Evolutionary conservation across 2,888 invertebrate species (phyloP).

Genomic region (Hypolimnas misippus): DNA sequence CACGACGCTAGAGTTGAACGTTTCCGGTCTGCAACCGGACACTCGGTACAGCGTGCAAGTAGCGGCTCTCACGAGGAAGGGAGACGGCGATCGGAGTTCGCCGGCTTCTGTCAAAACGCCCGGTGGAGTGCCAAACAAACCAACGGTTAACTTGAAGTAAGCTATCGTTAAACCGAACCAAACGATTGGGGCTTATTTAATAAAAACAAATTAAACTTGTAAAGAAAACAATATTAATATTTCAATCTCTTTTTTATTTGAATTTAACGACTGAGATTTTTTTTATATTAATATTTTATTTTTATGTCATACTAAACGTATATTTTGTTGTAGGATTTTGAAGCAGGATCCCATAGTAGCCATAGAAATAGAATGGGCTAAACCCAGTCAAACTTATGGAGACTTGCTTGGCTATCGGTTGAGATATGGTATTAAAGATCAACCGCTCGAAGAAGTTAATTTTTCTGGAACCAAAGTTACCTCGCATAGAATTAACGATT

Average conservation of each 20-base stretch:
- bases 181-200: too few species aligned
- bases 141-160: constrained; percentile 91
- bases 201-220: neutral
- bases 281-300: too few species aligned
- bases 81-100: constrained; percentile 96
- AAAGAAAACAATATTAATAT: too few species aligned
- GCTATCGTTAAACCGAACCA: constrained; percentile 44
- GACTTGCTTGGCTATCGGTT: constrained; percentile 94
- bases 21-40: constrained; percentile 96
- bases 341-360: constrained; percentile 94
- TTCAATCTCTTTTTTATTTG: too few species aligned
- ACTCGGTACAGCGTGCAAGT: constrained; percentile 97
- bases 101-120: constrained; percentile 95
- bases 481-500: constrained; percentile 89
- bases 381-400: constrained; percentile 95
- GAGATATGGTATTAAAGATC: constrained; percentile 94
- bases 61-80: constrained; percentile 97
- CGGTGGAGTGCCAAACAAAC: constrained; percentile 95
- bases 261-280: too few species aligned
- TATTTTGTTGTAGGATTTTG: constrained; percentile 86
- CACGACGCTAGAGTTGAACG: constrained; percentile 89
- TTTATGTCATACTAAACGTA: constrained; percentile 15
- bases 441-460: constrained; percentile 88
- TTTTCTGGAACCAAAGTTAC: constrained; percentile 87
- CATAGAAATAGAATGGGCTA: constrained; percentile 96